Percentiles rank a stretch among this genome's conserved stretches.
Conservation (phyloP, 1,140 invertebrate species). For the Gryon sp. region DNA sequence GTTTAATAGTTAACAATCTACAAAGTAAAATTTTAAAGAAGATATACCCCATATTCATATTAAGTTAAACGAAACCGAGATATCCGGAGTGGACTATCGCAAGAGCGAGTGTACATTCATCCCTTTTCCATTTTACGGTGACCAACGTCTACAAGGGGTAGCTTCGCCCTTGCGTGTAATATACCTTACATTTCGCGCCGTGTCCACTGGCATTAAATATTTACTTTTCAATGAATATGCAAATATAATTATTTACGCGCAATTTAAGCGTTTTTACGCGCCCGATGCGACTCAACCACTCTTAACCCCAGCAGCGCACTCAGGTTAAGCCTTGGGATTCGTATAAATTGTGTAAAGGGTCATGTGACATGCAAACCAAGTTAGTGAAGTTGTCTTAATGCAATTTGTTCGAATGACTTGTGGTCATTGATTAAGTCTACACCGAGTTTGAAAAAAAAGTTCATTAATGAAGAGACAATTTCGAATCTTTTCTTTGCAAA, state of each 20-base stretch:
- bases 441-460: too few relatives aligned
- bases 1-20: too few relatives aligned
- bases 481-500: too few relatives aligned
- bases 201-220: slow-evolving; percentile 77
- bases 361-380: slow-evolving; percentile 57
- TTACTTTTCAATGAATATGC: slow-evolving; percentile 81
- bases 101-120: slow-evolving; percentile 61
- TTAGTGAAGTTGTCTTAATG: slow-evolving; percentile 40
- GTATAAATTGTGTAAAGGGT: slow-evolving; percentile 58
- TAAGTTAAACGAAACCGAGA: slow-evolving; percentile 76
- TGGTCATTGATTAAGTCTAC: slow-evolving; percentile 27
- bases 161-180: slow-evolving; percentile 62
- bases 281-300: slow-evolving; percentile 53
- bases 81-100: slow-evolving; percentile 63
- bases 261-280: slow-evolving; percentile 79
- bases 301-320: slow-evolving; percentile 56
- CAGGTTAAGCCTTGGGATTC: slow-evolving; percentile 39
- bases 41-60: slow-evolving; percentile 40
- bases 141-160: slow-evolving; percentile 64
- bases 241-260: slow-evolving; percentile 80
- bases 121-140: slow-evolving; percentile 69
- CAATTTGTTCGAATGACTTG: slow-evolving; percentile 35
- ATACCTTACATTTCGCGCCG: slow-evolving; percentile 75
- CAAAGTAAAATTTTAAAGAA: slow-evolving; percentile 27
- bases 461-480: slow-evolving; percentile 1